Conservation (phyloP, 1,140 invertebrate genomes). For the Coboldia fuscipes region DNA sequence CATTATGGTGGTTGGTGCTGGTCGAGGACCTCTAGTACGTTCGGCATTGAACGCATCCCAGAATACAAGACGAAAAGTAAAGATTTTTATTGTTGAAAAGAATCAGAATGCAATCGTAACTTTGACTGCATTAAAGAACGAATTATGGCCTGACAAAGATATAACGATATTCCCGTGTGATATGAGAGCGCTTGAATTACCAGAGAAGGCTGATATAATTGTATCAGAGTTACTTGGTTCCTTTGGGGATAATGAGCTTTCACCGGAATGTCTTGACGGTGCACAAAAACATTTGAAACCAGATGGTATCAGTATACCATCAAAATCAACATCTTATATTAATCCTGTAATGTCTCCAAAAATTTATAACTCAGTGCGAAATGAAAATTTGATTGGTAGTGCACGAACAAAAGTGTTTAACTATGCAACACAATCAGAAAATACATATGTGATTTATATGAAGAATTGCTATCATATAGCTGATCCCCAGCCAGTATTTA, state of each 20-base stretch:
- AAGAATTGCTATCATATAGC: constrained; percentile 77
- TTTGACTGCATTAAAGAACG: constrained; percentile 53
- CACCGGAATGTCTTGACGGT: constrained; percentile 95
- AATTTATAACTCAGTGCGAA: constrained; percentile 24
- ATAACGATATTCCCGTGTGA: constrained; percentile 65
- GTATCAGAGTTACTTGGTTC: constrained; percentile 93
- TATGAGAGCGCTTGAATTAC: constrained; percentile 69
- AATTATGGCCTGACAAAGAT: constrained; percentile 53
- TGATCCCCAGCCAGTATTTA: constrained; percentile 58
- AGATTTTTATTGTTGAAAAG: constrained; percentile 93
- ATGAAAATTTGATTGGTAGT: constrained; percentile 8
- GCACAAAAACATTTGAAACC: constrained; percentile 73
- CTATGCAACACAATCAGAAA: constrained; percentile 74
- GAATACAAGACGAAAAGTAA: constrained; percentile 24
- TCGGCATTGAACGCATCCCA: constrained; percentile 60
- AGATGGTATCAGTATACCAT: constrained; percentile 82
- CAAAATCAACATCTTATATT: constrained; percentile 76
- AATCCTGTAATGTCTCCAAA: constrained; percentile 45
- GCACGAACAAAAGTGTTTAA: constrained; percentile 11
- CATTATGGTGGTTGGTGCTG: constrained; percentile 87
- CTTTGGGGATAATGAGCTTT: constrained; percentile 97
- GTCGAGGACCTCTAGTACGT: constrained; percentile 81
- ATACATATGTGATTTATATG: constrained; percentile 79
- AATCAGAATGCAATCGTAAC: constrained; percentile 93
- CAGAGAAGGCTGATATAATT: constrained; percentile 82